Percentiles rank a stretch among this genome's conserved stretches.
Conservation (phyloP, 2,113 vertebrate genomes). For the Neotragus pygmaeus region DNA sequence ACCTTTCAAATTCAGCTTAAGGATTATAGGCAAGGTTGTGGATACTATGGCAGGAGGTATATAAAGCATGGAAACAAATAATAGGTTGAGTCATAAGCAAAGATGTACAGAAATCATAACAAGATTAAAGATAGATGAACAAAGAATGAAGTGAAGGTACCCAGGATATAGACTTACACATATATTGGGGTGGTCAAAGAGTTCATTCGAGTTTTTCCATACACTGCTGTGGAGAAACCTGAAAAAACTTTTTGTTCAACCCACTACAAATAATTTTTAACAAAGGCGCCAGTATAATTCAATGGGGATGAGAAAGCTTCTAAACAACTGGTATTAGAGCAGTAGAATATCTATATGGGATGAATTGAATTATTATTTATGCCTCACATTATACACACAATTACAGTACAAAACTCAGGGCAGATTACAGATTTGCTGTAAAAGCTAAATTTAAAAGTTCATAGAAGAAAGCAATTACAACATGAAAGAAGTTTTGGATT, state of each 20-base stretch:
- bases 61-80: not conserved
- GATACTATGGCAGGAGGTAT: not conserved
- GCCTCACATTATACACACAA: not conserved
- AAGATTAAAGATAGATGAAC: not conserved
- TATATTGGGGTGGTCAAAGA: not conserved
- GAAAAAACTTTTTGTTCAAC: not conserved
- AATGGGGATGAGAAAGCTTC: not conserved
- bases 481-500: not conserved
- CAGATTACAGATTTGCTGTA: not conserved
- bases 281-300: not conserved
- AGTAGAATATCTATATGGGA: not conserved
- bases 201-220: not conserved
- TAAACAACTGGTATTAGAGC: not conserved
- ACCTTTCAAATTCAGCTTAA: not conserved
- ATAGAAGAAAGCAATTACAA: not conserved
- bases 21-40: not conserved
- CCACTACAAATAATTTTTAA: not conserved
- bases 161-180: not conserved
- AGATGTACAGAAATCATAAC: not conserved
- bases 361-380: not conserved
- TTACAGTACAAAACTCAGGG: not conserved
- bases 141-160: not conserved
- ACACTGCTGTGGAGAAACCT: not conserved
- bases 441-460: not conserved
- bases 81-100: not conserved